phyloP scores from a whole-genome alignment of 1,140 invertebrate species.

The Batillaria attramentaria region DNA sequence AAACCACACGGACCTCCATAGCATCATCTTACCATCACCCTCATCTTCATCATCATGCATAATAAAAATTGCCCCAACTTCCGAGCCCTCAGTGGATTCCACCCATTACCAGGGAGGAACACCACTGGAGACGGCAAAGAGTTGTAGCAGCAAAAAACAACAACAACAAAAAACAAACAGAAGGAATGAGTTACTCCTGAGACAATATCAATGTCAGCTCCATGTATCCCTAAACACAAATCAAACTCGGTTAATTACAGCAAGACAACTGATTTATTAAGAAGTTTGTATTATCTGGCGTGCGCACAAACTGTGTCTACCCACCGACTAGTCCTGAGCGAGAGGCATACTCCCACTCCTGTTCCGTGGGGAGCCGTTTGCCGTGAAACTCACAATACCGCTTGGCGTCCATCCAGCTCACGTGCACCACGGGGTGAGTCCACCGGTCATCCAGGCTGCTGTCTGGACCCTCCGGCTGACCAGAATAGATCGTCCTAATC shows the following conservation, averaged over 20 bases:
- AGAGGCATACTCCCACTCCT: conserved; percentile 71
- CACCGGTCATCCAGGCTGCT: conserved; percentile 53
- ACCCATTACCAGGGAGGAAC: too few relatives aligned
- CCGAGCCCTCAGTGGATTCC: too few relatives aligned
- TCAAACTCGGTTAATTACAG: background rate
- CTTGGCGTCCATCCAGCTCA: conserved; percentile 68
- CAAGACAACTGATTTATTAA: background rate
- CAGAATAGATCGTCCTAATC: too few relatives aligned
- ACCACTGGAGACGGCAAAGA: too few relatives aligned
- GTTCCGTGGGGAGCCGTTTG: conserved; percentile 69
- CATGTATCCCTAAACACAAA: background rate
- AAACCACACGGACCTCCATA: too few relatives aligned
- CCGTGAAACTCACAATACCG: conserved; percentile 65
- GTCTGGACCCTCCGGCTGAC: conserved; percentile 67
- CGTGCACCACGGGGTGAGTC: conserved; percentile 68
- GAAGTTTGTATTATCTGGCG: background rate
- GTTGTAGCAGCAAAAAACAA: background rate
- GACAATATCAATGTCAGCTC: background rate
- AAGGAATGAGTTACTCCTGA: background rate
- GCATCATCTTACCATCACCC: too few relatives aligned
- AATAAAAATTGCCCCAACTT: too few relatives aligned
- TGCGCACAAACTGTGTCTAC: background rate
- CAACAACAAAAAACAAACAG: background rate
- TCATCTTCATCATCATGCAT: too few relatives aligned
- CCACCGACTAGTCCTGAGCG: conserved; percentile 60